These are phyloP conservation scores for Megaceryle maxima DNA, from an alignment of 2,113 vertebrate species.

Conservation along the genomic window DNA sequence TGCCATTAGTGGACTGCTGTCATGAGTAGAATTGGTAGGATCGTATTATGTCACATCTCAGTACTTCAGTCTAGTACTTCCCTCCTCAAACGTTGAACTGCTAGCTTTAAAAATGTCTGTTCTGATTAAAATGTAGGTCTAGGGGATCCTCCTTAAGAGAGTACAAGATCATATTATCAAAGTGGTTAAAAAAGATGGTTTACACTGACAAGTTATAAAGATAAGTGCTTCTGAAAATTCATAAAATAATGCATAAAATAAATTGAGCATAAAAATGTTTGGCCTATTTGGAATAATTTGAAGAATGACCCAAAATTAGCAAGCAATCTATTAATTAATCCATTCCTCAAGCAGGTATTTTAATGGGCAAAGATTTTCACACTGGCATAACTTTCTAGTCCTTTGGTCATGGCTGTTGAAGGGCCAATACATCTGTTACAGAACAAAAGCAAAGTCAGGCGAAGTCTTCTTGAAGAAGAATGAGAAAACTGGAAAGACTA, in stretches of 20 bases:
- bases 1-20: neutral
- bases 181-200: neutral
- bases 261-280: neutral
- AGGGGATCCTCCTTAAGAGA: neutral
- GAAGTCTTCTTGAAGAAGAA: neutral
- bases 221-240: neutral
- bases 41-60: neutral
- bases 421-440: accelerated
- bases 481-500: neutral
- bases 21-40: neutral
- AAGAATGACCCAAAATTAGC: neutral
- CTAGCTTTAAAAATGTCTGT: neutral
- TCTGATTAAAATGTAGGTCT: neutral
- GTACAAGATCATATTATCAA: neutral
- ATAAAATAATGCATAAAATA: neutral
- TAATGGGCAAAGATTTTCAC: neutral
- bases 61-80: neutral
- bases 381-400: neutral
- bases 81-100: neutral
- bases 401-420: neutral
- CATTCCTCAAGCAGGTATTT: neutral
- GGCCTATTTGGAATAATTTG: neutral
- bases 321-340: neutral
- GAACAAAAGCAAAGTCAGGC: neutral
- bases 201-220: neutral